Evolutionary conservation across 2,113 vertebrate genomes (phyloP), one percentile per base, ranked within the genome.

Genomic region (Fukomys damarensis): DNA sequence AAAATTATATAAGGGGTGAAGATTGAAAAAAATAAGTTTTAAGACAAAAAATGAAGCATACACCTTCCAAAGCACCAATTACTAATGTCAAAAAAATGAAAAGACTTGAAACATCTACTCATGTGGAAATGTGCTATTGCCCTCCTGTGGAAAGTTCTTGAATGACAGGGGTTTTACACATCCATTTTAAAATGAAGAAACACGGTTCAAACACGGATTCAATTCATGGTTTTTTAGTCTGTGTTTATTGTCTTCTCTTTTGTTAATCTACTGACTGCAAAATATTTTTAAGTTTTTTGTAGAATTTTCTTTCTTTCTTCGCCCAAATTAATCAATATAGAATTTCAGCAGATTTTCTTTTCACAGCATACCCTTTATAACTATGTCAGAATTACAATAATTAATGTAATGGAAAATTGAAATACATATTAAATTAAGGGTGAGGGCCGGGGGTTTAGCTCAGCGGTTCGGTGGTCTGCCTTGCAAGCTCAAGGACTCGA

Each of bases 131-230:
- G 65, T 95, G 4, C 70, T 95, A 96, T 86, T 94, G 81, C 97
- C 97, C 97, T 97, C 98, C 85, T 66, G 56, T 96, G 98, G 97
- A 85, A 81, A 2, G 72, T 43, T n/a, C 14, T 43, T 63, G 24
- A 92, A 92, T 92, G 49, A 85, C 96, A 97, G 54, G 24, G 1
- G 2, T 88, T 89, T 94, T 84, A 76, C 1, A 41, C 4, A 30
- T 16, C 7, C 17, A 19, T 66, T 89, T 92, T 74, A 2, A 84
- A 76, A 24, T 38, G 46, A 12, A 56, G 1, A 68, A 35, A 70
- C 54, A 41, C 3, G 0, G 43, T 79, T 65, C 68, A 54, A 7
- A n/a, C 20, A 82, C 19, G 43, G 12, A 54, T 54, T 65, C 19
- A 43, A 41, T 43, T 88, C 14, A 19, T 85, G 88, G 30, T 52